These are phyloP conservation scores for Pycnomerus fuliginosus DNA, from an alignment of 2,888 invertebrate genomes.

Conservation along the genomic window DNA sequence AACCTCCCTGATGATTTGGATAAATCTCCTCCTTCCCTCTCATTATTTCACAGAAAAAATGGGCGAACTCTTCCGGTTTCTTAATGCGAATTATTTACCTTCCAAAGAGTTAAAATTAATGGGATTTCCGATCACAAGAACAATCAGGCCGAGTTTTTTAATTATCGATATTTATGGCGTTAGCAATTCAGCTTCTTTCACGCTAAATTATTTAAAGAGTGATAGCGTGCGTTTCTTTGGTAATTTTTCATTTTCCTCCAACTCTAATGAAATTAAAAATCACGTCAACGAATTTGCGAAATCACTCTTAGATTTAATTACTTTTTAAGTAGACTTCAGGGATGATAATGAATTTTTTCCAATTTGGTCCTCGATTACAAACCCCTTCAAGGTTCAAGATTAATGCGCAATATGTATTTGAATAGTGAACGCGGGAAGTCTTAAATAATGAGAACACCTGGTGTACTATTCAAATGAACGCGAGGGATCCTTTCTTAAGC, in stretches of 20 bases:
- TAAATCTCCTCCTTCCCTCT: too few relatives aligned
- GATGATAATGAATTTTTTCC: conserved; percentile 3
- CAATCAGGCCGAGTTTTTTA: conserved; percentile 44
- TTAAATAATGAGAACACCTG: too few relatives aligned
- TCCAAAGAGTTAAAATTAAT: conserved; percentile 43
- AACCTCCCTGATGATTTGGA: too few relatives aligned
- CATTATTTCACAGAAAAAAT: neutral
- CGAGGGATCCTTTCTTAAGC: too few relatives aligned
- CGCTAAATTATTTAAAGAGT: conserved; percentile 44
- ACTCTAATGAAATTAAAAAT: conserved; percentile 44
- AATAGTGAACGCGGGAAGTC: too few relatives aligned
- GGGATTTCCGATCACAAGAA: conserved; percentile 45
- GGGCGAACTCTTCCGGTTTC: conserved; percentile 1
- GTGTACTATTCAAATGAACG: too few relatives aligned
- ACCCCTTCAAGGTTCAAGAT: too few relatives aligned
- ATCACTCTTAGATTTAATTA: conserved; percentile 40
- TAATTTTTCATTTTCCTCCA: conserved; percentile 42
- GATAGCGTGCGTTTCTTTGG: conserved; percentile 39
- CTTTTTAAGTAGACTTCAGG: conserved; percentile 36
- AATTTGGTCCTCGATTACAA: neutral
- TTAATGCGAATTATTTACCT: conserved; percentile 2
- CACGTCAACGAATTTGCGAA: conserved; percentile 33
- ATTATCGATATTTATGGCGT: conserved; percentile 45
- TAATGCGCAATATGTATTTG: too few relatives aligned
- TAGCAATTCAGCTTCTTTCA: conserved; percentile 34